A percentile compares a stretch with the other conserved stretches of the same genome.
Evolutionary conservation across 1,140 invertebrate species (phyloP).

Genomic region (Trinorchestia longiramus): DNA sequence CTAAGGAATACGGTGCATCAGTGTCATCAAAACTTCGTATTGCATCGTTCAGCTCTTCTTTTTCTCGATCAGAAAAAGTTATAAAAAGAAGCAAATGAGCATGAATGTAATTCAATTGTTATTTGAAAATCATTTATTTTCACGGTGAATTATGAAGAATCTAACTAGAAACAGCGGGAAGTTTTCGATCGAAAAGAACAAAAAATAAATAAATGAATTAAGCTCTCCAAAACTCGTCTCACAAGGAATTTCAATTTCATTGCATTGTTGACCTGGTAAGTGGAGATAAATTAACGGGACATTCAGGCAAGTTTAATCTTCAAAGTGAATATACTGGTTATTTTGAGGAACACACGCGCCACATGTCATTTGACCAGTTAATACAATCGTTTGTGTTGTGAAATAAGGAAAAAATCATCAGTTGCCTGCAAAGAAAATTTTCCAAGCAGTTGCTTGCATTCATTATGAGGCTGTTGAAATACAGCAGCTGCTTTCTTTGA

Average conservation of each 20-base stretch:
- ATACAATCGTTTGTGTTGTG: background rate
- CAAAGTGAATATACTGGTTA: background rate
- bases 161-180: background rate
- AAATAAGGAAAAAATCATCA: constrained; percentile 13
- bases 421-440: background rate
- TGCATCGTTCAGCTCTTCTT: background rate
- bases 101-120: background rate
- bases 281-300: background rate
- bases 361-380: background rate
- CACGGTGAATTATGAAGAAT: background rate
- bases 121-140: background rate
- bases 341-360: constrained; percentile 8
- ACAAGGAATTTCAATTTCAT: background rate
- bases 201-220: background rate
- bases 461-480: background rate
- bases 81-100: background rate
- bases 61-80: background rate
- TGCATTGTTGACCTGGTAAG: background rate
- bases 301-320: background rate
- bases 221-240: background rate
- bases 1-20: background rate
- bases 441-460: background rate
- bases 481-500: background rate
- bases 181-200: background rate
- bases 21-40: background rate